phyloP scores from a whole-genome alignment of 2,113 vertebrate species.

The Pipa parva region DNA sequence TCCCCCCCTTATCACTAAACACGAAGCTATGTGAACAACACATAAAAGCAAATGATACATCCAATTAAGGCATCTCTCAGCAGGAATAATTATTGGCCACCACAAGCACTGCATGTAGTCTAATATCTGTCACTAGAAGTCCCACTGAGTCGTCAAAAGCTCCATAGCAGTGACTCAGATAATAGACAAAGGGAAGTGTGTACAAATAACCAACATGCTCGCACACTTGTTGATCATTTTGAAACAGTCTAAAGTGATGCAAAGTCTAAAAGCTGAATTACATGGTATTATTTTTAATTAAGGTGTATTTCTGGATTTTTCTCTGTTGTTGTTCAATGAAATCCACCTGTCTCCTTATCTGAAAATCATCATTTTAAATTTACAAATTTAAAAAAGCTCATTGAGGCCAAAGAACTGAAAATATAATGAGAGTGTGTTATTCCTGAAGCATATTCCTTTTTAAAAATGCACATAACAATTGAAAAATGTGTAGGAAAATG shows the following conservation, averaged over 20 bases:
- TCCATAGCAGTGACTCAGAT: slow-evolving; percentile 39
- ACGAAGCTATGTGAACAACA: slow-evolving; percentile 3
- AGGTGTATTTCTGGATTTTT: background rate
- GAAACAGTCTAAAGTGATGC: slow-evolving; percentile 10
- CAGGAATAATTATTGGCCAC: slow-evolving; percentile 24
- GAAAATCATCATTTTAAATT: background rate
- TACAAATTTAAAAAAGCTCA: background rate
- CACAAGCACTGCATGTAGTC: slow-evolving; percentile 1
- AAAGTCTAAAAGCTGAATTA: background rate
- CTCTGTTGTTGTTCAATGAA: slow-evolving; percentile 1
- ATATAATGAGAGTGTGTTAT: background rate
- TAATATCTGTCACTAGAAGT: slow-evolving; percentile 29
- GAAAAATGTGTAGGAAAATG: background rate
- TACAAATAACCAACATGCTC: slow-evolving; percentile 1
- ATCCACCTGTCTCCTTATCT: background rate
- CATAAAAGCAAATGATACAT: slow-evolving; percentile 16
- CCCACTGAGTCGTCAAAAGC: slow-evolving; percentile 3
- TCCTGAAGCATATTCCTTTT: background rate
- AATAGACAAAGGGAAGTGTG: slow-evolving; percentile 1
- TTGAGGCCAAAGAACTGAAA: background rate
- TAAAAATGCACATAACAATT: background rate
- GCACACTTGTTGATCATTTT: background rate
- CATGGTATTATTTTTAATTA: slow-evolving; percentile 12
- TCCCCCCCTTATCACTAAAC: background rate
- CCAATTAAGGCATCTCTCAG: slow-evolving; percentile 22